These are phyloP conservation scores for Orycteropus afer DNA, from an alignment of 2,113 vertebrate genomes.

Conservation along the genomic window DNA sequence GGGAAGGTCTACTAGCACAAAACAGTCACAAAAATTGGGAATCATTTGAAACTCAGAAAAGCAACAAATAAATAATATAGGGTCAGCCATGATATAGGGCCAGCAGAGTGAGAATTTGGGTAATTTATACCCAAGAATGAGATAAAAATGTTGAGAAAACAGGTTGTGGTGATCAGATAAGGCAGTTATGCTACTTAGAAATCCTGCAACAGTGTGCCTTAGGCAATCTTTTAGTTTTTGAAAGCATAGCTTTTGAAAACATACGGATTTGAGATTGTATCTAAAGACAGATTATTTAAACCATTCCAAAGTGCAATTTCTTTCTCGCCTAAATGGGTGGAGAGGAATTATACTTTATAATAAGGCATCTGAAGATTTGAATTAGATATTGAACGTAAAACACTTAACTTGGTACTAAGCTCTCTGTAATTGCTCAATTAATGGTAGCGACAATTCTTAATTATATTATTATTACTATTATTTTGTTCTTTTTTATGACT, in stretches of 20 bases:
- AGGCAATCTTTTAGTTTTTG: neutral
- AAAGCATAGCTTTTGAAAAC: neutral
- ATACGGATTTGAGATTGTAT: neutral
- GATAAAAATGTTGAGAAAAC: neutral
- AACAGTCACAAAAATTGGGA: neutral
- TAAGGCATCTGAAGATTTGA: neutral
- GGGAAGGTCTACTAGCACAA: neutral
- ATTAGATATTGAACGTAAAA: neutral
- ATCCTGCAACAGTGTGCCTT: rapidly evolving
- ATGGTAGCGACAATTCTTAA: neutral
- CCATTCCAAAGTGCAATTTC: neutral
- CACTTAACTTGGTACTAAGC: neutral
- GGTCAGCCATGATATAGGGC: neutral
- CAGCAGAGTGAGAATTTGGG: neutral
- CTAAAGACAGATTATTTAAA: neutral
- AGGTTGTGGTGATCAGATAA: neutral
- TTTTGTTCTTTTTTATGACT: neutral
- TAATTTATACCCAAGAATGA: neutral
- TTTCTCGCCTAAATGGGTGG: neutral
- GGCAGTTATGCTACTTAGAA: neutral
- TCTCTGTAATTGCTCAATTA: neutral
- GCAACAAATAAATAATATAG: neutral
- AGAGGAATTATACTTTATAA: neutral
- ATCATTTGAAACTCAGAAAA: neutral
- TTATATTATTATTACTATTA: neutral